A percentile compares a stretch with the other conserved stretches of the same genome.
Conservation (phyloP, 2,797 vertebrate genomes). For the Sebastes ruberrimus region DNA sequence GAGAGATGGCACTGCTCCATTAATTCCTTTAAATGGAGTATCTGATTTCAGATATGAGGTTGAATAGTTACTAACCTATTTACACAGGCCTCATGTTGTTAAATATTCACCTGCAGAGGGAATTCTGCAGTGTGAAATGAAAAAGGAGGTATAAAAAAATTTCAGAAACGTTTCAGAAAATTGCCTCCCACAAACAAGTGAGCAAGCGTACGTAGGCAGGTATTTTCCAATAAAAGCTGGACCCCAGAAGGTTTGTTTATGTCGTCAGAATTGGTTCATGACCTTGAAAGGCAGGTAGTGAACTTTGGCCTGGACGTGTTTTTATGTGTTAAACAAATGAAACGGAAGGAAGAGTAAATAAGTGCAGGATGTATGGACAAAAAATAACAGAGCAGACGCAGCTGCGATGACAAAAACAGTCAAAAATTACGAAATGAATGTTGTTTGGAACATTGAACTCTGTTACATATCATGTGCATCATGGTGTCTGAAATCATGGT, state of each 20-base stretch:
- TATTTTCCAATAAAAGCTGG: not conserved
- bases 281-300: conserved; percentile 36
- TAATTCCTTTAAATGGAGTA: conserved; percentile 1
- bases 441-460: not conserved
- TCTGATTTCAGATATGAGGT: not conserved
- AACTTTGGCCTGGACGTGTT: conserved; percentile 38
- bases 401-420: not conserved
- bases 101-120: not conserved
- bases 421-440: not conserved
- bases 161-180: not conserved
- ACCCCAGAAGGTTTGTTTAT: conserved; percentile 11
- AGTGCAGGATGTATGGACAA: not conserved
- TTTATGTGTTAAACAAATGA: conserved; percentile 55
- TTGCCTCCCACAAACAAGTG: not conserved
- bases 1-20: not conserved
- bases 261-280: conserved; percentile 24
- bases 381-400: not conserved
- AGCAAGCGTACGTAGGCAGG: too few species aligned
- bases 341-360: conserved; percentile 36
- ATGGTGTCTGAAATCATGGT: conserved; percentile 22
- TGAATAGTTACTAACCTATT: not conserved
- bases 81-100: not conserved
- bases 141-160: not conserved
- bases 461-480: conserved; percentile 39
- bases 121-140: not conserved